These are phyloP conservation scores for Peromyscus melanophrys DNA, from an alignment of 2,797 vertebrate genomes.

Conservation along the genomic window DNA sequence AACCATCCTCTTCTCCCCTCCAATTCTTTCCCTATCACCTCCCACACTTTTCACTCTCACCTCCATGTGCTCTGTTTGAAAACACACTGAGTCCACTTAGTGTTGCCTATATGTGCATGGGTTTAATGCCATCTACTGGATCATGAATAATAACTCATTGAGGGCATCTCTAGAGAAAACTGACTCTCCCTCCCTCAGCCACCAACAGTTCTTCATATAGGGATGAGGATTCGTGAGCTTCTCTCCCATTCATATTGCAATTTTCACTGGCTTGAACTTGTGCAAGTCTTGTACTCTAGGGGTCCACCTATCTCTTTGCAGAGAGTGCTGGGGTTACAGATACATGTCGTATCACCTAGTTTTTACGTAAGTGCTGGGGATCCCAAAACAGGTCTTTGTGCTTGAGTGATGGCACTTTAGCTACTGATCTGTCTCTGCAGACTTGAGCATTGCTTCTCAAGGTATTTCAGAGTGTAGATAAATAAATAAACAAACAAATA, in stretches of 20 bases:
- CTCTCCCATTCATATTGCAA: background rate
- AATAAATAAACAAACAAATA: accelerated
- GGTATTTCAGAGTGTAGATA: background rate
- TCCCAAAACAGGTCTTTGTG: background rate
- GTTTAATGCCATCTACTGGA: background rate
- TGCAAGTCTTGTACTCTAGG: background rate
- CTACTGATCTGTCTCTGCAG: background rate
- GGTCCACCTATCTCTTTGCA: background rate
- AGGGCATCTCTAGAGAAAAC: background rate
- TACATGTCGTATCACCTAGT: background rate
- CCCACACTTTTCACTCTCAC: background rate
- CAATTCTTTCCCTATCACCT: background rate
- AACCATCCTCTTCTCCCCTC: background rate
- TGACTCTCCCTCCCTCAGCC: background rate
- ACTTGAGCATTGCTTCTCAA: background rate
- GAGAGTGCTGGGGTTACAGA: no score
- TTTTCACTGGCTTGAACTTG: background rate
- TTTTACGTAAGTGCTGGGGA: background rate
- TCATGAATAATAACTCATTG: background rate
- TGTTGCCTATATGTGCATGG: background rate
- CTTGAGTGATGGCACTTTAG: background rate
- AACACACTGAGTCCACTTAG: no score
- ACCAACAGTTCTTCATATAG: background rate
- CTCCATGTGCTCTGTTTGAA: background rate
- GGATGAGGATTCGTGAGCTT: background rate